Evolutionary conservation across 2,888 invertebrate genomes (phyloP), one percentile per base, ranked within the genome.

Genomic region (Rhogogaster chlorosoma): DNA sequence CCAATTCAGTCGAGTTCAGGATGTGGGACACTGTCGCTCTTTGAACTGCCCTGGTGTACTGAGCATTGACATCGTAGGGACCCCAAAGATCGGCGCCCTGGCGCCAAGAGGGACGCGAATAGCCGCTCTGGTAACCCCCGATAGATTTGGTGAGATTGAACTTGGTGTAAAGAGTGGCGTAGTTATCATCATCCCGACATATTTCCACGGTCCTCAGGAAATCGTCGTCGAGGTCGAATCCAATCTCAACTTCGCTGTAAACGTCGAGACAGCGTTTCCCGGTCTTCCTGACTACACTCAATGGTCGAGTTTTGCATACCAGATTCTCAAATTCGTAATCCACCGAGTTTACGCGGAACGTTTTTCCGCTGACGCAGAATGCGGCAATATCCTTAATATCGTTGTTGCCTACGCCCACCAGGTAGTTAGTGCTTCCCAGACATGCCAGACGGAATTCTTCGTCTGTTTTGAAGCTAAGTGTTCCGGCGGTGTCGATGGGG

Each of bases 151-250:
- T 86, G 80, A 93, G 53, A 0, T 49, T 84, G 70, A 86, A 88
- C 80, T 93, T 93, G 0, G 93, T 91, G 87, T 94, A 94, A 61
- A 93, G 91, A 0, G 94, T 94, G 2, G 88, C 90, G 85, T 93
- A 93, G 0, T 87, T 90, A 15, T 86, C 49, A 45, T 93, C 92
- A 85, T 94, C 89, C 42, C 94, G 93, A 82, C 94, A 94, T 1
- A 94, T 88, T 83, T 94, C 93, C 85, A 94, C 90, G 9, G 91
- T 89, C 7, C 90, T 90, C 18, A 94, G 84, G 78, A 94, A 94
- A 0, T 88, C 86, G 0, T 86, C 86, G 26, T 18, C 29, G 22
- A 67, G 45, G 0, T 85, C 61, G 87, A 93, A 94, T 70, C 94
- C 94, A 36, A 94, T 91, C 71, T 93, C 93, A 83, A 93, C 91